phyloP scores from a whole-genome alignment of 1,140 invertebrate species.

The Drosophila virilis region DNA sequence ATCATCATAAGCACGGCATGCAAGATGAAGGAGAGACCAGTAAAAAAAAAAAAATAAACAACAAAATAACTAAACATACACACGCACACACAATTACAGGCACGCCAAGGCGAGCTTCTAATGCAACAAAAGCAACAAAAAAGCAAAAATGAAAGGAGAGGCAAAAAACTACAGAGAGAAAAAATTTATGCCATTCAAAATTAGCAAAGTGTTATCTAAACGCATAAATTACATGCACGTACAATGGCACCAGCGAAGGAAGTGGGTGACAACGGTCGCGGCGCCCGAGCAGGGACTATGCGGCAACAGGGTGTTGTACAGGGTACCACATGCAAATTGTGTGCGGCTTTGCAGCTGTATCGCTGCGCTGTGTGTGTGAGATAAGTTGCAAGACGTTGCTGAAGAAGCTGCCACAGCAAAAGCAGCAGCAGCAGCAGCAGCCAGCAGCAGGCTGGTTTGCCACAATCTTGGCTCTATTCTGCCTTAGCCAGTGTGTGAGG shows the following conservation, averaged over 20 bases:
- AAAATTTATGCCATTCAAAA: conserved; percentile 83
- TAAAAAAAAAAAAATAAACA: conserved; percentile 40
- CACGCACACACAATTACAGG: conserved; percentile 78
- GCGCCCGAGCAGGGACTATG: conserved; percentile 25
- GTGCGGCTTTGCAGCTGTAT: conserved; percentile 30
- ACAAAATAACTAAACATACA: conserved; percentile 39
- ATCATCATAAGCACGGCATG: conserved; percentile 79
- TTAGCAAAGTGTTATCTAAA: conserved; percentile 83
- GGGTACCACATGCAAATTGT: conserved; percentile 70
- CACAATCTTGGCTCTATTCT: conserved; percentile 16
- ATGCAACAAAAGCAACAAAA: conserved; percentile 14
- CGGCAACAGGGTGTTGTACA: conserved; percentile 33
- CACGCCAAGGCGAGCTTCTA: conserved; percentile 46
- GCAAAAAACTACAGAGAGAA: conserved; percentile 17
- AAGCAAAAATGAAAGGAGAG: conserved; percentile 1
- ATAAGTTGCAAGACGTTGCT: conserved; percentile 81
- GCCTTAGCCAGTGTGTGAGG: conserved; percentile 47
- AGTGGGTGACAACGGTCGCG: conserved; percentile 41
- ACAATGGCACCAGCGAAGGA: conserved; percentile 45
- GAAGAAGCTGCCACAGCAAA: conserved; percentile 76
- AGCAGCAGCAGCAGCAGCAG: neutral
- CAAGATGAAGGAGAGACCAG: conserved; percentile 29
- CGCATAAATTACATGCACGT: conserved; percentile 83
- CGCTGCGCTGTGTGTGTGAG: conserved; percentile 39
- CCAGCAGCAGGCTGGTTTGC: conserved; percentile 47